Evolutionary conservation across 2,888 invertebrate genomes (phyloP).

Genomic region (Hyppa rectilinea): DNA sequence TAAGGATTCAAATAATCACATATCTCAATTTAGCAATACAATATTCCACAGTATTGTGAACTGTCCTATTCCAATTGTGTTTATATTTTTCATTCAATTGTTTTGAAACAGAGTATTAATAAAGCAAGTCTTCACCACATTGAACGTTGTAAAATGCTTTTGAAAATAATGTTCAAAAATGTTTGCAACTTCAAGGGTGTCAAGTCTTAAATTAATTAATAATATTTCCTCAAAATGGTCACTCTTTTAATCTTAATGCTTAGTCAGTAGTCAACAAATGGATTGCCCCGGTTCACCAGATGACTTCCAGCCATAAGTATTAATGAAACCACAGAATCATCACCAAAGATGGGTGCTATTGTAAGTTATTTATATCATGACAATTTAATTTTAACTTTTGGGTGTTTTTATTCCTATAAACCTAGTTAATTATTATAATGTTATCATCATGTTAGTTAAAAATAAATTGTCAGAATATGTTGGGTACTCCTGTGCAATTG

Average conservation of each 20-base stretch:
- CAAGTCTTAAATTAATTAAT: constrained; percentile 23
- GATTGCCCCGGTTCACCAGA: constrained; percentile 67
- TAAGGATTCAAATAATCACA: background rate
- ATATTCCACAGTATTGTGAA: background rate
- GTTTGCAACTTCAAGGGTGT: constrained; percentile 48
- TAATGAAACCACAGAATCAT: constrained; percentile 47
- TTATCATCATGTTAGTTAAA: constrained; percentile 38
- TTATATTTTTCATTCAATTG: constrained; percentile 32
- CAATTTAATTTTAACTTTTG: constrained; percentile 66
- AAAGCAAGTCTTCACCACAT: constrained; percentile 33
- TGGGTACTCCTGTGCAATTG: constrained; percentile 59
- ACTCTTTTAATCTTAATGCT: constrained; percentile 65
- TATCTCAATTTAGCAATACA: background rate
- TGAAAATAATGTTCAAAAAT: constrained; percentile 31
- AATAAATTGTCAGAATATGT: constrained; percentile 68
- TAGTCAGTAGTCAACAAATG: constrained; percentile 61
- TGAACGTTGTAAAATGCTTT: constrained; percentile 47
- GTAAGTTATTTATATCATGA: constrained; percentile 77
- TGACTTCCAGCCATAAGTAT: constrained; percentile 60
- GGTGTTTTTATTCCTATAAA: constrained; percentile 1
- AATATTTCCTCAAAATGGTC: constrained; percentile 50
- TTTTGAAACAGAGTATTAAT: constrained; percentile 33
- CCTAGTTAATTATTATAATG: background rate
- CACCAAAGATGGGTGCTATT: constrained; percentile 58
- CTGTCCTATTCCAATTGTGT: background rate